Conservation (phyloP, 2,888 invertebrate species). For the Globia sparganii region DNA sequence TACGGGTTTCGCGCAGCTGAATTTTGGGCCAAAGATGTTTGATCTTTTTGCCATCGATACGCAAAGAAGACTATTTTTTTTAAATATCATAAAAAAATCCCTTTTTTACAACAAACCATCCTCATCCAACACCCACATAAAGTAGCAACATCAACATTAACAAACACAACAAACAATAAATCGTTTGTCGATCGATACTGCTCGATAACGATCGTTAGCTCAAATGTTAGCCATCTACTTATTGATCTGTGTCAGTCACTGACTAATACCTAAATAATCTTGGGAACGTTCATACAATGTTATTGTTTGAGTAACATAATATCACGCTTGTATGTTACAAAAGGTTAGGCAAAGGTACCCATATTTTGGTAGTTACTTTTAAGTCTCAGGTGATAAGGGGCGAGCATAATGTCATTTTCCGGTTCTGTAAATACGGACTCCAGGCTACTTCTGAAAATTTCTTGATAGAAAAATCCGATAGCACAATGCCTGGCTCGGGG, state of each 20-base stretch:
- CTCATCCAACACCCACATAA: constrained; percentile 73
- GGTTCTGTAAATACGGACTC: background rate
- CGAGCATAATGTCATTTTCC: background rate
- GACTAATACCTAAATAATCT: constrained; percentile 57
- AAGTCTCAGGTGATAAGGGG: background rate
- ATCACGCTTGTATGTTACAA: background rate
- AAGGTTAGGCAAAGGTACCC: background rate
- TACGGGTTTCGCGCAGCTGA: background rate
- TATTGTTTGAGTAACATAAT: background rate
- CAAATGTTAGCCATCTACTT: constrained; percentile 68
- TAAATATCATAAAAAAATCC: background rate
- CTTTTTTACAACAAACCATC: background rate
- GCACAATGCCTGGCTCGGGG: background rate
- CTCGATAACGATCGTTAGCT: constrained; percentile 76
- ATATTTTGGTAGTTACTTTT: background rate
- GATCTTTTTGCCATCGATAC: too few species aligned
- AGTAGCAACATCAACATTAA: constrained; percentile 76
- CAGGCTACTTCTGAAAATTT: background rate
- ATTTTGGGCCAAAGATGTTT: too few species aligned
- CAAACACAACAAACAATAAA: constrained; percentile 75
- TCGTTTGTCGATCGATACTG: constrained; percentile 75
- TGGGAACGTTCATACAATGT: constrained; percentile 3
- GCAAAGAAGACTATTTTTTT: background rate
- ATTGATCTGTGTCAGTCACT: constrained; percentile 71
- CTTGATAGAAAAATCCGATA: background rate